phyloP scores from a whole-genome alignment of 2,113 vertebrate species.

The Ailurus styani region DNA sequence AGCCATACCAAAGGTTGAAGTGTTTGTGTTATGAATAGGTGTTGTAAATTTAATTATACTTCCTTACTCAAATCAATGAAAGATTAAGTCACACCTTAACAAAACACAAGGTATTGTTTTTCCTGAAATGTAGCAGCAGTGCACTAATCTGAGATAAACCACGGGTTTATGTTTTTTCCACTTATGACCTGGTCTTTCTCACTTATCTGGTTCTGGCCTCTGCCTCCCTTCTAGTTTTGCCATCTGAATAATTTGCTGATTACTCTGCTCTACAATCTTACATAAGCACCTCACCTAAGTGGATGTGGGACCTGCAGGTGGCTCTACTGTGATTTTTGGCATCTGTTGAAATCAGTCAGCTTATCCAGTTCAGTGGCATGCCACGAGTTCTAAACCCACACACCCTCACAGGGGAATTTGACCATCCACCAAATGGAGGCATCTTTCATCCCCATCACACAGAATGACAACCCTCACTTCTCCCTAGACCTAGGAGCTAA shows the following conservation, averaged over 20 bases:
- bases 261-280: not conserved
- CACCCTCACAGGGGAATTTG: not conserved
- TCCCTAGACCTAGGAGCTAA: not conserved
- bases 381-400: not conserved
- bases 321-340: not conserved
- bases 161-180: slow-evolving; percentile 32
- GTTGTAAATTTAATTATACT: slow-evolving; percentile 56
- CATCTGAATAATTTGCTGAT: not conserved
- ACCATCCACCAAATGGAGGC: not conserved
- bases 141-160: slow-evolving; percentile 29
- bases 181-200: slow-evolving; percentile 43
- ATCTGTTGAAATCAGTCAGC: slow-evolving; percentile 18
- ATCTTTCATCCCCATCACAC: not conserved
- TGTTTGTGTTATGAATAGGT: slow-evolving; percentile 54
- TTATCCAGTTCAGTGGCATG: slow-evolving; percentile 37
- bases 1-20: not conserved
- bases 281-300: not conserved
- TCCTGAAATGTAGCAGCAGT: slow-evolving; percentile 3
- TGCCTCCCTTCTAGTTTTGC: not conserved
- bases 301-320: not conserved
- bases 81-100: slow-evolving; percentile 47
- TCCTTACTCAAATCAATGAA: slow-evolving; percentile 47
- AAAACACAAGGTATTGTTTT: slow-evolving; percentile 10
- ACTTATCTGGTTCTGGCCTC: slow-evolving; percentile 13
- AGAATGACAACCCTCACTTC: not conserved